Evolutionary conservation across 2,113 vertebrate genomes (phyloP).

Genomic region (Pelmatolapia mariae): DNA sequence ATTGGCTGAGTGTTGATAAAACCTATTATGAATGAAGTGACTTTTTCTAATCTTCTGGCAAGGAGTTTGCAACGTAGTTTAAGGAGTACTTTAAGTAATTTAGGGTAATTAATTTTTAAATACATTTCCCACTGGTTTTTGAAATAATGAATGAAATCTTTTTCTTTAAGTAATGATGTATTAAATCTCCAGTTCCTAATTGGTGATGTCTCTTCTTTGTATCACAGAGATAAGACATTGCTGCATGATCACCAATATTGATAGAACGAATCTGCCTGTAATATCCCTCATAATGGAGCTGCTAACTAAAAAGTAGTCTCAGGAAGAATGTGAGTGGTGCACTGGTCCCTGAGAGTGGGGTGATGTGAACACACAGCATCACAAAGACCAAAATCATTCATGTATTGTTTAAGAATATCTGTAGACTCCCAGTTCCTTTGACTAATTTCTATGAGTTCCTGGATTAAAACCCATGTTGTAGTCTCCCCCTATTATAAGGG

Average conservation of each 20-base stretch:
- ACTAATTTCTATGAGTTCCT: not conserved
- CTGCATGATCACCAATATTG: not conserved
- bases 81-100: not conserved
- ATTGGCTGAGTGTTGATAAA: not conserved
- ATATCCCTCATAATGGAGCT: not conserved
- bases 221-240: not conserved
- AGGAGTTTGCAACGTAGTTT: not conserved
- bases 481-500: not conserved
- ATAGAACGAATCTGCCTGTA: not conserved
- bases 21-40: not conserved
- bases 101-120: not conserved
- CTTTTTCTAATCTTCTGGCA: not conserved
- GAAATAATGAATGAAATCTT: not conserved
- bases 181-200: not conserved
- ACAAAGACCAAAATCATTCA: not conserved
- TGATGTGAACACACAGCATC: not conserved
- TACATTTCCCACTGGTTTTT: not conserved
- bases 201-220: not conserved
- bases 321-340: not conserved
- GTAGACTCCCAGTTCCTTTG: not conserved
- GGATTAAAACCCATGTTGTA: not conserved
- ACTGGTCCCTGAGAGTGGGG: not conserved
- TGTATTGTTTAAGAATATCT: not conserved
- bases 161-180: not conserved
- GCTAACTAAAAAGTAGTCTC: not conserved